A percentile compares a stretch with the other conserved stretches of the same genome.
These are phyloP conservation scores for Rhorus exstirpatorius DNA, from an alignment of 2,888 invertebrate species.

Conservation along the genomic window DNA sequence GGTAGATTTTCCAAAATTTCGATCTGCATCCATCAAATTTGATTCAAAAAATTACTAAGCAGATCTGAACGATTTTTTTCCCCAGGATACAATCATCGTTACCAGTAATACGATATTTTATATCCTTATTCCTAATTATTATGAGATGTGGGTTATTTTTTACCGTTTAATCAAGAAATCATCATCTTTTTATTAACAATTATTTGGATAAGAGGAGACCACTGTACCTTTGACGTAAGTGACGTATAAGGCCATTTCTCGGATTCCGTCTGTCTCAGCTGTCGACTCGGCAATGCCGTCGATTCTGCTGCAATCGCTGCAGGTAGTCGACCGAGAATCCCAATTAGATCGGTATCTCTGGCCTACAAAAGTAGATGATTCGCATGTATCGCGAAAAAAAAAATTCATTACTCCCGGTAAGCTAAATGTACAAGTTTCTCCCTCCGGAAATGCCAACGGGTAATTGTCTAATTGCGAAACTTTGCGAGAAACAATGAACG, in stretches of 20 bases:
- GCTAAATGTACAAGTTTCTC: constrained; percentile 32
- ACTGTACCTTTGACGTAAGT: constrained; percentile 50
- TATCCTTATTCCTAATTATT: too few relatives aligned
- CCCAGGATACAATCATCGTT: too few relatives aligned
- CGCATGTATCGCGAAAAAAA: constrained; percentile 43
- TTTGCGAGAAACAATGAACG: constrained; percentile 40
- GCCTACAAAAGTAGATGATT: constrained; percentile 62
- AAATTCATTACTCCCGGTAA: constrained; percentile 51
- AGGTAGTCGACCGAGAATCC: constrained; percentile 47
- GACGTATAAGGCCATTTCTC: constrained; percentile 17
- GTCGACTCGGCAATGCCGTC: constrained; percentile 29
- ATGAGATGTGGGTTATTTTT: too few relatives aligned
- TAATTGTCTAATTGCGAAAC: constrained; percentile 42
- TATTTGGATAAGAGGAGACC: background rate
- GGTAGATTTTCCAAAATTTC: too few relatives aligned
- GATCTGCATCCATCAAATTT: too few relatives aligned
- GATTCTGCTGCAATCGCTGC: constrained; percentile 22
- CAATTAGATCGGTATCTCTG: constrained; percentile 50
- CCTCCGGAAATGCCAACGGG: background rate
- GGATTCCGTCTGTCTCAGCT: constrained; percentile 47
- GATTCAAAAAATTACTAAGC: too few relatives aligned
- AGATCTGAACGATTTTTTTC: too few relatives aligned
- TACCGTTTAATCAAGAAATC: background rate
- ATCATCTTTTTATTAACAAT: background rate
- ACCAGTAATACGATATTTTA: too few relatives aligned